These are phyloP conservation scores for Dioctria linearis DNA, from an alignment of 2,888 invertebrate genomes.

Conservation along the genomic window DNA sequence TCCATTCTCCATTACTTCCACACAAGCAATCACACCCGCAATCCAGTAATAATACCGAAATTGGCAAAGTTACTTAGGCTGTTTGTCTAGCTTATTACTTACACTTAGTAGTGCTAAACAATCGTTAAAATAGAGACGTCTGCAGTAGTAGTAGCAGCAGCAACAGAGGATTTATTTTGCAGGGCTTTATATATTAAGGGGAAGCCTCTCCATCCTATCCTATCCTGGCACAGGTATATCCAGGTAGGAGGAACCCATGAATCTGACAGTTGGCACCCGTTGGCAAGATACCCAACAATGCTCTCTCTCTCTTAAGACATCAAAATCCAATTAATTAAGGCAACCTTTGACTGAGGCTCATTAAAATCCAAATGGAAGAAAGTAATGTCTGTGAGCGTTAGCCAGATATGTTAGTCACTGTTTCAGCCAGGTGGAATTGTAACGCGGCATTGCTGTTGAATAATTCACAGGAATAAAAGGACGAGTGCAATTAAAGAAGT, in stretches of 20 bases:
- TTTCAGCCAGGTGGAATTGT: slow-evolving; percentile 24
- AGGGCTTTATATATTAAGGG: not conserved
- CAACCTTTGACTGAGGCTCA: slow-evolving; percentile 16
- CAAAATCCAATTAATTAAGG: slow-evolving; percentile 24
- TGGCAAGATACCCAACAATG: not conserved
- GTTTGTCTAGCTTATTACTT: not conserved
- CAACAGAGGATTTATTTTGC: not conserved
- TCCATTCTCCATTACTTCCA: not conserved
- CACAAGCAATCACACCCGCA: not conserved
- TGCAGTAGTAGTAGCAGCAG: not conserved
- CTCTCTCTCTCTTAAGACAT: not conserved
- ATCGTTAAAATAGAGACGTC: not conserved
- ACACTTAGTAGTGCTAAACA: not conserved
- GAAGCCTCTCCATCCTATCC: not conserved
- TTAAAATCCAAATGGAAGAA: slow-evolving; percentile 11
- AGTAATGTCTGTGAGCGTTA: not conserved
- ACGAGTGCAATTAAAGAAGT: slow-evolving; percentile 54
- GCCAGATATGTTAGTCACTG: slow-evolving; percentile 37
- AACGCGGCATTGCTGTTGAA: slow-evolving; percentile 24
- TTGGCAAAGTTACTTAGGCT: not conserved
- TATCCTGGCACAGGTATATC: too few species aligned
- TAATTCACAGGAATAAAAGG: slow-evolving; percentile 48
- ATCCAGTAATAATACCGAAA: not conserved
- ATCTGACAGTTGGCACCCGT: not conserved
- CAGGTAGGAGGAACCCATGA: not conserved